Evolutionary conservation across 1,140 invertebrate species (phyloP), one percentile per base, ranked within the genome.

Genomic region (Dreissena polymorpha): DNA sequence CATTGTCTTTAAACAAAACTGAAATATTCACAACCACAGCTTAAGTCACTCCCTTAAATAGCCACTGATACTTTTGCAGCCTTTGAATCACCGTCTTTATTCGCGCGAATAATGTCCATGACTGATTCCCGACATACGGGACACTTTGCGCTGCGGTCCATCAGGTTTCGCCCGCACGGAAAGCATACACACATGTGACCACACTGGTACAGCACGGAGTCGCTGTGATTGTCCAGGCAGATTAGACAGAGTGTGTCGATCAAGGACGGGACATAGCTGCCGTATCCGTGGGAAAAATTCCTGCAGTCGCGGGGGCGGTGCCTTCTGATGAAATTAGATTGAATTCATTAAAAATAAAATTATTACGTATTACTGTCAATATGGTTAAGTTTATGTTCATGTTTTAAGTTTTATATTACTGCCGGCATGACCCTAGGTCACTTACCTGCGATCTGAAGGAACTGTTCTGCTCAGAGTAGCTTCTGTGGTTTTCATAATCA

Each of bases 71-170:
- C 27, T 18, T 64, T 64, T 2, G 18, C 39, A 39, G 39, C 8
- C 39, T 2, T 8, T 39, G 39, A 64, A 25, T 63, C 13, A 63
- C 53, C 0, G 21, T 53, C 21, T 74, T 90, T 68, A 91, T n/a
- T 89, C 87, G 89, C 87, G 51, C 89, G 78, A 63, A 92, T 89
- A n/a, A 92, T 89, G 82, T 93, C 92, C 87, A 89, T 90, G 60
- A 93, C 92, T 21, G 92, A 91, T 7, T 92, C 92, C 53, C 92
- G 83, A 72, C 92, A 93, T n/a, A 93, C 89, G 0, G 92, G 92
- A 86, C 92, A 93, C 27, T 91, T 90, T 27, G 81, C 77, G 14
- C 86, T 86, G 3, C 86, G 81, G 23, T 82, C 65, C 74, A 90
- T 83, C 10, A 93, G 87, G 69, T 90, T 84, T 55, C 89, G 86